These are phyloP conservation scores for Megaptera novaeangliae DNA, from an alignment of 2,113 vertebrate genomes.

Conservation along the genomic window DNA sequence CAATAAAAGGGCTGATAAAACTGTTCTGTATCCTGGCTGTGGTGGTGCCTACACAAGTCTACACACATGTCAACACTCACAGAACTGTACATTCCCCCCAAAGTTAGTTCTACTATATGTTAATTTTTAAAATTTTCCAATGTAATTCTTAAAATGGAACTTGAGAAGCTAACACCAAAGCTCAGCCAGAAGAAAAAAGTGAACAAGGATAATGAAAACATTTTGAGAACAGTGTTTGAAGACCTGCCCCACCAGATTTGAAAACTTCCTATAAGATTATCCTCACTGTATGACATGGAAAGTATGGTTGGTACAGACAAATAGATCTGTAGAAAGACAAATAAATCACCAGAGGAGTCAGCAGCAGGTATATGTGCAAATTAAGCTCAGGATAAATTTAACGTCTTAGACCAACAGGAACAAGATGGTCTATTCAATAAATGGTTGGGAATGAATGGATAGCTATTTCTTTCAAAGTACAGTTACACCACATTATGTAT, in stretches of 20 bases:
- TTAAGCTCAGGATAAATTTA: background rate
- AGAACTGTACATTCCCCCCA: background rate
- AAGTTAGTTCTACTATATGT: background rate
- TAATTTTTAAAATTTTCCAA: background rate
- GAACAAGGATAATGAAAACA: background rate
- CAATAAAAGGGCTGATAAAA: background rate
- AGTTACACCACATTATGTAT: background rate
- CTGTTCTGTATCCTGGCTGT: background rate
- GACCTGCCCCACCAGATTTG: background rate
- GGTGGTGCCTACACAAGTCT: background rate
- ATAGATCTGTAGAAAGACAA: background rate
- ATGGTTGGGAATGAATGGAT: background rate
- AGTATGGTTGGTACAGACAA: background rate
- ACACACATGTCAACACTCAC: background rate
- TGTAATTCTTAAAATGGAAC: background rate
- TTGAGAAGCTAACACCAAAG: background rate
- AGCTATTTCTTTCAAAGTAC: background rate
- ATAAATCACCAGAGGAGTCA: background rate
- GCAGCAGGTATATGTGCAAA: background rate
- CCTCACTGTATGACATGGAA: background rate
- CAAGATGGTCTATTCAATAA: background rate
- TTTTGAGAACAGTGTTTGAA: background rate
- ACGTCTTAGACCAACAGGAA: background rate
- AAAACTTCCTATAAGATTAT: background rate
- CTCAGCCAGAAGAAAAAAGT: background rate